A percentile compares a stretch with the other conserved stretches of the same genome.
Conservation (phyloP, 2,888 invertebrate genomes). For the Electrophaes corylata region DNA sequence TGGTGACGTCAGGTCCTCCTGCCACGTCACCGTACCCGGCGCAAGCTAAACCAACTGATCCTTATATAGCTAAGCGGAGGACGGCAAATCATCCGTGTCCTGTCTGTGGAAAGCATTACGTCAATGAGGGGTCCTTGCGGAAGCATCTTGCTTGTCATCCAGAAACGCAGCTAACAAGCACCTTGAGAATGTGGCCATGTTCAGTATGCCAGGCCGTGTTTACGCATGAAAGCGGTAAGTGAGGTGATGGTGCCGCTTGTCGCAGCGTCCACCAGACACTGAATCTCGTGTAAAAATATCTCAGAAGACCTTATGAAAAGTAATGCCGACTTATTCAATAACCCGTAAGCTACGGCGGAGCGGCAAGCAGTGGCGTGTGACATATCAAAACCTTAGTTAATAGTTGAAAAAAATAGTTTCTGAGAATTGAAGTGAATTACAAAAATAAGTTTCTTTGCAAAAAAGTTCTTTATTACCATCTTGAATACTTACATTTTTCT, state of each 20-base stretch:
- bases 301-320: not conserved
- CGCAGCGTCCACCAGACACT: no score
- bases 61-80: constrained; percentile 96
- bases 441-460: no score
- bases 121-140: constrained; percentile 95
- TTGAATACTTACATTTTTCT: not conserved
- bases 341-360: not conserved
- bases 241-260: constrained; percentile 12
- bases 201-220: constrained; percentile 97
- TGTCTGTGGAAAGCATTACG: constrained; percentile 97
- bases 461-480: not conserved
- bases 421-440: no score
- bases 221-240: constrained; percentile 95
- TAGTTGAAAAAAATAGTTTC: no score
- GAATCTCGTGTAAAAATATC: not conserved
- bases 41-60: constrained; percentile 86
- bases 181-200: constrained; percentile 97
- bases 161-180: constrained; percentile 94
- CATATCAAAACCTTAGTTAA: not conserved
- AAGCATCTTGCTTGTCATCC: constrained; percentile 97
- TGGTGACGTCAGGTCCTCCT: constrained; percentile 85
- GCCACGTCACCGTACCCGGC: constrained; percentile 86
- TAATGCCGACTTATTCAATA: not conserved
- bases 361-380: not conserved
- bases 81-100: constrained; percentile 98